Base-by-base conservation (phyloP, 2,888 invertebrate genomes). In the Clistopyga incitator region DNA sequence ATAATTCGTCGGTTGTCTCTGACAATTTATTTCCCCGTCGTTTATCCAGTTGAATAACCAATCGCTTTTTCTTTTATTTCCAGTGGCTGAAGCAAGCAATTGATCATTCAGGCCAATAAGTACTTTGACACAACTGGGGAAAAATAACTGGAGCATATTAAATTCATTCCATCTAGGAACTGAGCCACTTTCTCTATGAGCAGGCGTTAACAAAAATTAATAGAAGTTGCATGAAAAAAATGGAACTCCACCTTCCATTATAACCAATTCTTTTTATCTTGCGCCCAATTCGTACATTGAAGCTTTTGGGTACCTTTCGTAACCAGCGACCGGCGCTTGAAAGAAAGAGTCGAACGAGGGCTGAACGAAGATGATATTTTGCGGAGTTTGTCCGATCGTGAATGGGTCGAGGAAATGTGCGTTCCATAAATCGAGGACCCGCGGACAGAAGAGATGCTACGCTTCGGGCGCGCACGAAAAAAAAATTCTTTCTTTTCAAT, bases 401-500 rank as follows among this genome's bases (percentile, higher is more conserved):
- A 81, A 81, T 47, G 75, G 52, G n/a, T 54, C n/a, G 20, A 18
- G 56, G 42, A 50, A 56, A 64, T 71, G 42, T 13, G 50, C 59
- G 11, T 34, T 34, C 3, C 38, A 56, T 70, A 68, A 25, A 65
- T 70, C 50, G 10, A 42, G 45, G 23, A 20, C 13, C 15, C 42
- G n/a, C 29, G 54, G 54, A 65, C 75, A 71, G 56, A 76, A 82
- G 78, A 75, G 82, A 79, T 82, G 78, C 45, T 75, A 65, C 47
- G 20, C 52, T 29, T n/a, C n/a, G 45, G 11, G 64, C 47, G 50
- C 64, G 65, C 34, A 61, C 18, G 38, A 76, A n/a, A n/a, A n/a
- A n/a, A n/a, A n/a, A n/a, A 67, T 79, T 74, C 68, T 67, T 76
- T 79, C 65, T 59, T 64, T 76, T 72, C 82, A 76, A 79, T 74